A percentile compares a stretch with the other conserved stretches of the same genome.
Evolutionary conservation across 2,113 vertebrate genomes (phyloP).

Genomic region (Sphyrna mokarran): DNA sequence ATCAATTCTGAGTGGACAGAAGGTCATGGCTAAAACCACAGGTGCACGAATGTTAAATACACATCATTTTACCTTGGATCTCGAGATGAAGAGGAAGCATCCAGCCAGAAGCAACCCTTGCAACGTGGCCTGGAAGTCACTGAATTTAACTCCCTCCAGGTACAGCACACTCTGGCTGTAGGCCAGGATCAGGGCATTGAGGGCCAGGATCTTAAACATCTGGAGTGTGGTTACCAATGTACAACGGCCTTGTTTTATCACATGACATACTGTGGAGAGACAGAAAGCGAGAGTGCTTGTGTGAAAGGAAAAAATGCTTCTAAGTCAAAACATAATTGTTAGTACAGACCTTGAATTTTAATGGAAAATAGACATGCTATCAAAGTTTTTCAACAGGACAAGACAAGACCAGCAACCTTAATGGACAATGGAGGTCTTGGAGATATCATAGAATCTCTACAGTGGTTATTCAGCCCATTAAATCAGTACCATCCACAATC

Average conservation of each 20-base stretch:
- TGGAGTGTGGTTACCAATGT: slow-evolving; percentile 90
- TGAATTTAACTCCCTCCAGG: slow-evolving; percentile 93
- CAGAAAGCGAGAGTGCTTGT: background rate
- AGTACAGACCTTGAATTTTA: background rate
- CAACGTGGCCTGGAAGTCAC: slow-evolving; percentile 89
- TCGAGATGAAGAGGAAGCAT: slow-evolving; percentile 96
- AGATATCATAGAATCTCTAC: no score
- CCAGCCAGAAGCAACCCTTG: slow-evolving; percentile 88
- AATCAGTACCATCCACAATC: no score
- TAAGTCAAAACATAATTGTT: background rate
- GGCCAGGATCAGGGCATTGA: slow-evolving; percentile 88
- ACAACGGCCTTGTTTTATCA: slow-evolving; percentile 95
- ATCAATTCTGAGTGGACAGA: background rate
- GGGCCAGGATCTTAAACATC: slow-evolving; percentile 95
- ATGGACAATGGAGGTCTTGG: no score
- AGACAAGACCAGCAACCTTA: no score
- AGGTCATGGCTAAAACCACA: background rate
- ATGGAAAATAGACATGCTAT: background rate
- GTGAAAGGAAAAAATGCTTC: background rate
- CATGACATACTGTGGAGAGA: slow-evolving; percentile 75
- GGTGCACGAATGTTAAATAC: background rate
- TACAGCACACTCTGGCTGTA: slow-evolving; percentile 97
- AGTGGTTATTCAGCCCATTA: no score
- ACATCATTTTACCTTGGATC: slow-evolving; percentile 76
- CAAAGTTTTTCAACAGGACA: background rate